Evolutionary conservation across 2,888 invertebrate genomes (phyloP).

Genomic region (Dynastes tityus): DNA sequence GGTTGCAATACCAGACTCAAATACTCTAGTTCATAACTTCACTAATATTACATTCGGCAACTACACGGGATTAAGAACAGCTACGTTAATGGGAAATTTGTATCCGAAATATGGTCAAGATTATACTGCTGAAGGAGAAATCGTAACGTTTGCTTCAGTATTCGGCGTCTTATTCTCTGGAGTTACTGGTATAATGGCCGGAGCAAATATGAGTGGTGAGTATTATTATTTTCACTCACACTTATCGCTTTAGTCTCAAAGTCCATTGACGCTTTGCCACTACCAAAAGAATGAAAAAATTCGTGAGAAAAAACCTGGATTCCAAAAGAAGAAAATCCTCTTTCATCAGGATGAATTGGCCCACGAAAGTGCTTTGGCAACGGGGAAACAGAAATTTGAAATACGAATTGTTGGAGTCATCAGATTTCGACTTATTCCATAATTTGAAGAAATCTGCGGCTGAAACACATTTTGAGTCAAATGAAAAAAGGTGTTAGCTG

Average conservation of each 20-base stretch:
- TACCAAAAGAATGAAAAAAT: too few species aligned
- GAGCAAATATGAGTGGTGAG: constrained; percentile 97
- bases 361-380: too few species aligned
- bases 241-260: not conserved
- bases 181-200: constrained; percentile 99
- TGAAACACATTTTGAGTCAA: too few species aligned
- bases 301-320: too few species aligned
- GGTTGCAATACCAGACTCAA: constrained; percentile 85
- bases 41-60: constrained; percentile 69
- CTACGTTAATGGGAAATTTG: constrained; percentile 86
- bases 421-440: too few species aligned
- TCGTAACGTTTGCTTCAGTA: constrained; percentile 92
- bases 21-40: constrained; percentile 68
- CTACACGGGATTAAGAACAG: constrained; percentile 86
- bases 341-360: too few species aligned
- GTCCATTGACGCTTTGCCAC: too few species aligned
- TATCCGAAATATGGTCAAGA: constrained; percentile 81
- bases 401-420: too few species aligned
- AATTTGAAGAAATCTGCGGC: too few species aligned
- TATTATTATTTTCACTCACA: not conserved
- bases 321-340: too few species aligned
- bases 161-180: constrained; percentile 99
- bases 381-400: too few species aligned
- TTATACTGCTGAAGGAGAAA: constrained; percentile 81
- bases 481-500: too few species aligned